Conservation (phyloP, 2,888 invertebrate species). For the Hemistola chrysoprasaria region DNA sequence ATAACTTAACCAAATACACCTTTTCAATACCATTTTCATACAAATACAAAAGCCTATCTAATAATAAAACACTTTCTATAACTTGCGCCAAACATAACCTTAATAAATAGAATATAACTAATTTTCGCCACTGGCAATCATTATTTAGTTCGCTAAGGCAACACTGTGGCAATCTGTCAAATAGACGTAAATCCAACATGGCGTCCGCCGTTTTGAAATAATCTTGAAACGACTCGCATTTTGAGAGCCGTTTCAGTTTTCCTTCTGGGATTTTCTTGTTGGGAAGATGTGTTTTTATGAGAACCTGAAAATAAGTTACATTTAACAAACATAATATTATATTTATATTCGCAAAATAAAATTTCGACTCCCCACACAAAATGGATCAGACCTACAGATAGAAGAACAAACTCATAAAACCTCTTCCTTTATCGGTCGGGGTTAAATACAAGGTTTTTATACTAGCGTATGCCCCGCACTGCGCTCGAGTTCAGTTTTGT, state of each 20-base stretch:
- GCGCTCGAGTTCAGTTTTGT: too few relatives aligned
- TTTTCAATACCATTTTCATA: slow-evolving; percentile 82
- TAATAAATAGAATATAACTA: slow-evolving; percentile 89
- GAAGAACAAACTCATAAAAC: too few relatives aligned
- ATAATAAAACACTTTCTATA: slow-evolving; percentile 90
- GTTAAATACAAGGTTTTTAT: too few relatives aligned
- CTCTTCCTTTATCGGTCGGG: too few relatives aligned
- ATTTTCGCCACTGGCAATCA: slow-evolving; percentile 73
- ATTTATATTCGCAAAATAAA: too few relatives aligned
- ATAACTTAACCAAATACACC: slow-evolving; percentile 87
- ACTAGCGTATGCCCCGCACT: too few relatives aligned
- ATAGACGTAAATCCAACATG: slow-evolving; percentile 81
- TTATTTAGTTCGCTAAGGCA: slow-evolving; percentile 42
- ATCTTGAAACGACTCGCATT: slow-evolving; percentile 84
- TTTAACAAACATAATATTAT: too few relatives aligned
- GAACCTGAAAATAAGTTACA: slow-evolving; percentile 50
- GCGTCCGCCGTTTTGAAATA: slow-evolving; percentile 87
- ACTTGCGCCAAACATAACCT: slow-evolving; percentile 89
- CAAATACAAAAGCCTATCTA: slow-evolving; percentile 91
- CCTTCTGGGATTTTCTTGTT: slow-evolving; percentile 52
- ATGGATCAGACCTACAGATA: too few relatives aligned
- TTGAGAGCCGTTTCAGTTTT: slow-evolving; percentile 84
- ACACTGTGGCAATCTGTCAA: slow-evolving; percentile 55
- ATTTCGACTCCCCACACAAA: too few relatives aligned
- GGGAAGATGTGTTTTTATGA: slow-evolving; percentile 56